Evolutionary conservation across 1,140 invertebrate genomes (phyloP).

Genomic region (Caenorhabditis tropicalis): DNA sequence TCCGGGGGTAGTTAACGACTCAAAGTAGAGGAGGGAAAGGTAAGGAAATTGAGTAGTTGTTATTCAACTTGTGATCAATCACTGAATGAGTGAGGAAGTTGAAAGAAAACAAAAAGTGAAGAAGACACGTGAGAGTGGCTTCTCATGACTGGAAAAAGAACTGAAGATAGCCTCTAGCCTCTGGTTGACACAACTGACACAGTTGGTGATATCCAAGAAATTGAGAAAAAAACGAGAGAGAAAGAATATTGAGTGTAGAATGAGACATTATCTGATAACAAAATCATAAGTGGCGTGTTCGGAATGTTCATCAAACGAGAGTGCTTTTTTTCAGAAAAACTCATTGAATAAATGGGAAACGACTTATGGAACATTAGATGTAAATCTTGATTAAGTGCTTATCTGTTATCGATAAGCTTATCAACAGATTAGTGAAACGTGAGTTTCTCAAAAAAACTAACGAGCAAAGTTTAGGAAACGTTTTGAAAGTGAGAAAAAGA

Average conservation of each 20-base stretch:
- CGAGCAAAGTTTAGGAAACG: background rate
- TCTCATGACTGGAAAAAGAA: slow-evolving; percentile 29
- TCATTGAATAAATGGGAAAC: too few relatives aligned
- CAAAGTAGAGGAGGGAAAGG: too few relatives aligned
- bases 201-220: slow-evolving; percentile 1
- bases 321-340: too few relatives aligned
- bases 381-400: background rate
- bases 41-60: background rate
- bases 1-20: background rate
- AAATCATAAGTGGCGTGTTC: background rate
- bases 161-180: slow-evolving; percentile 16
- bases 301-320: background rate
- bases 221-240: background rate
- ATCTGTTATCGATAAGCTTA: slow-evolving; percentile 11
- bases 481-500: background rate
- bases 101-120: background rate
- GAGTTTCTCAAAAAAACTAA: background rate
- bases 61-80: slow-evolving; percentile 31
- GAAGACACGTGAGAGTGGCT: slow-evolving; percentile 33
- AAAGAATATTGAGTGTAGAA: background rate
- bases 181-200: slow-evolving; percentile 26
- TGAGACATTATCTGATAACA: background rate
- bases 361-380: background rate
- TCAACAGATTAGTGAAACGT: background rate
- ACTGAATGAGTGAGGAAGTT: background rate